A percentile compares a stretch with the other conserved stretches of the same genome.
These are phyloP conservation scores for Lasioglossum malachurum DNA, from an alignment of 2,888 invertebrate genomes.

Conservation along the genomic window DNA sequence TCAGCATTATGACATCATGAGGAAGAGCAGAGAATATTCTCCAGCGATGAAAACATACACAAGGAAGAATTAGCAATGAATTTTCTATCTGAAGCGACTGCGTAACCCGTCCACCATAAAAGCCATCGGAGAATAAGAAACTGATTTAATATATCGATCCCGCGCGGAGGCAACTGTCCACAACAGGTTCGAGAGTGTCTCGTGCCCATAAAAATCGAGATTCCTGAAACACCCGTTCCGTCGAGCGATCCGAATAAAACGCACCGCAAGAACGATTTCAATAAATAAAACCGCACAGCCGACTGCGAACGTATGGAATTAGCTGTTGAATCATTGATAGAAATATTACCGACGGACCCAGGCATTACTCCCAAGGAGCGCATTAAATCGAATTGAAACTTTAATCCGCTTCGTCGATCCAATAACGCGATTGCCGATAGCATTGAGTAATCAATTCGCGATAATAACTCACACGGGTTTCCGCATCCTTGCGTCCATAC, in stretches of 20 bases:
- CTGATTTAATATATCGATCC: not conserved
- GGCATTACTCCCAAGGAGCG: conserved; percentile 3
- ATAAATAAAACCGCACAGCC: not conserved
- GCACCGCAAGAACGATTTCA: not conserved
- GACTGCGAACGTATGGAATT: not conserved
- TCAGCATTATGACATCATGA: not conserved
- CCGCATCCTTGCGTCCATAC: not conserved
- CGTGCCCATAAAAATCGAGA: not conserved
- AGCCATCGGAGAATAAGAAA: not conserved
- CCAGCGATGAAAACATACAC: not conserved
- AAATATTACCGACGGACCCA: conserved; percentile 4
- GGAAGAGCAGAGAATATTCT: not conserved
- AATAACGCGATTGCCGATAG: not conserved
- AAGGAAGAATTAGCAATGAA: not conserved
- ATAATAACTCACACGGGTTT: conserved; percentile 1
- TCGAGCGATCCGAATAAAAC: not conserved
- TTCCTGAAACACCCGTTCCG: not conserved
- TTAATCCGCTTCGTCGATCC: not conserved
- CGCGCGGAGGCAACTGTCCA: not conserved
- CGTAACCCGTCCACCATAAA: not conserved
- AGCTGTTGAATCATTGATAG: not conserved
- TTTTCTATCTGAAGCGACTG: not conserved
- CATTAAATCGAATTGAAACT: conserved; percentile 10
- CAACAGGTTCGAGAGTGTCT: not conserved
- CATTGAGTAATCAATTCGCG: not conserved